These are phyloP conservation scores for Tichodroma muraria DNA, from an alignment of 2,113 vertebrate species.

Conservation along the genomic window DNA sequence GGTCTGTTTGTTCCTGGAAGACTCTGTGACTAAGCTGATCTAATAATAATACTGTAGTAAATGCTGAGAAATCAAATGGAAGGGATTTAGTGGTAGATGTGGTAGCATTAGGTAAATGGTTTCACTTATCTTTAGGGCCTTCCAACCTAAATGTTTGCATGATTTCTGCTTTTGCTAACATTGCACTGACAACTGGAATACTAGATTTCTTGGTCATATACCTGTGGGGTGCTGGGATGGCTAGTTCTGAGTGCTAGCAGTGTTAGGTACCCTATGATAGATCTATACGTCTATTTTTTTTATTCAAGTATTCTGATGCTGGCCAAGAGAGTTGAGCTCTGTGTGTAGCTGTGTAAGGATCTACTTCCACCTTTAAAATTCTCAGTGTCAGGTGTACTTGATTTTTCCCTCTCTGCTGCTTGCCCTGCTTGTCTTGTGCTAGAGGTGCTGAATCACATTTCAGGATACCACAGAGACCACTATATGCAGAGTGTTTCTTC, in stretches of 20 bases:
- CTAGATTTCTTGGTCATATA: not conserved
- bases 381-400: accelerated
- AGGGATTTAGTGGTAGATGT: not conserved
- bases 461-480: not conserved
- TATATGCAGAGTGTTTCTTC: not conserved
- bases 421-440: not conserved
- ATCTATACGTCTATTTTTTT: not conserved
- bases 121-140: not conserved
- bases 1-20: not conserved
- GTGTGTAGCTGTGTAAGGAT: not conserved
- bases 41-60: not conserved
- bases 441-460: not conserved
- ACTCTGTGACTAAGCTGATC: not conserved
- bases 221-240: not conserved
- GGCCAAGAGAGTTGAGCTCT: not conserved
- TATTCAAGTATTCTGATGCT: not conserved
- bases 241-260: not conserved
- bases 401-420: not conserved
- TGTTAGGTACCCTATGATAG: not conserved
- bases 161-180: not conserved
- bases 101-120: not conserved
- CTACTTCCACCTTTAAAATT: not conserved
- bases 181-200: accelerated
- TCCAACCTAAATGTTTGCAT: not conserved
- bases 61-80: not conserved